Evolutionary conservation across 2,797 vertebrate species (phyloP), one percentile per base, ranked within the genome.

Genomic region (Microctenopoma steveboyesi): DNA sequence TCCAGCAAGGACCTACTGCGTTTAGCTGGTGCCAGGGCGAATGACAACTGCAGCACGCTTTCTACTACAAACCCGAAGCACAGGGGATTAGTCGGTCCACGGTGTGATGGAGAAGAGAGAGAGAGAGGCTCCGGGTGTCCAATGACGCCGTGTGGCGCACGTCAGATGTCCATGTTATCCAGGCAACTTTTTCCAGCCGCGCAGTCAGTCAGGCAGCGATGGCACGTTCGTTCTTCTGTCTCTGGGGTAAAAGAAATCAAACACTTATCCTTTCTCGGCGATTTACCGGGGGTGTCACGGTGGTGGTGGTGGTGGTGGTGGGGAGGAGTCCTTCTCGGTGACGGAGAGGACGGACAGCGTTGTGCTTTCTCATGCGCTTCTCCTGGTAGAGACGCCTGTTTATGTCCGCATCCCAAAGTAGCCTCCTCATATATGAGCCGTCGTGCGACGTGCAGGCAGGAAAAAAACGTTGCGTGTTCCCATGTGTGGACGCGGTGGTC

Each of bases 181-280:
- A 52, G 72, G 86, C 83, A 93, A 93, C 93, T 94, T 93, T 93
- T 90, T 85, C 89, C 87, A 88, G 84, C 86, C 90, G 82, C 76
- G 65, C 72, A 88, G 69, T 67, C 76, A 63, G 63, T 25, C 72
- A 66, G 66, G 37, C 75, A 66, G 48, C 39, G 27, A 63, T 7
- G 73, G 57, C 7, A 43, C 47, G 39, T 40, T 58, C 37, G 67
- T 16, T 76, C 48, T 72, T 70, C 52, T 51, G 64, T 60, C 59
- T 74, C 79, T 83, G 43, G 65, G 18, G 50, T 64, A 35, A 35
- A 58, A 51, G 52, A 43, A 55, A 39, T 62, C 60, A 54, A 49
- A 64, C 18, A 64, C 54, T 79, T 89, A 68, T 88, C 89, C 87
- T 73, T 66, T 56, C 73, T 64, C 75, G 27, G 70, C 47, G 84